Conservation (phyloP, 2,797 vertebrate genomes). For the Spinus olivaceus region DNA sequence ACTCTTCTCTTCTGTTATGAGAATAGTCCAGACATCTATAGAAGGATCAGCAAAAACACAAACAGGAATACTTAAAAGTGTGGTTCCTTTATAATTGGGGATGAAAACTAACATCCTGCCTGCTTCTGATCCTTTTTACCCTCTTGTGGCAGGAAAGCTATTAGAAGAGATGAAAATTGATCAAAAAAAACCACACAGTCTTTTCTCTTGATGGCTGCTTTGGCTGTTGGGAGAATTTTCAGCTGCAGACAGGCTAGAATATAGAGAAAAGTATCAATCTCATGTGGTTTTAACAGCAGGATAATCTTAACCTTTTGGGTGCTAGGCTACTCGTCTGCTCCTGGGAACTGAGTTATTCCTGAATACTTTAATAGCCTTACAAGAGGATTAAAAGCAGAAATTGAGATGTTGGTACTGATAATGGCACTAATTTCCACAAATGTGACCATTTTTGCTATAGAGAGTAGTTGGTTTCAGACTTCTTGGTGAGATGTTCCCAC, state of each 20-base stretch:
- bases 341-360: not conserved
- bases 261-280: not conserved
- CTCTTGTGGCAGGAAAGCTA: not conserved
- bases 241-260: not conserved
- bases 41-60: not conserved
- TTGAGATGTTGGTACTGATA: not conserved
- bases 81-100: not conserved
- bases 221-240: not conserved
- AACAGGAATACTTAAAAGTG: not conserved
- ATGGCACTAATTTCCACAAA: not conserved
- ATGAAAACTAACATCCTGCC: slow-evolving; percentile 8
- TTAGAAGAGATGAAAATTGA: slow-evolving; percentile 27
- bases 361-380: not conserved
- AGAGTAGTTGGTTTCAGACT: not conserved
- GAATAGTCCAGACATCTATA: not conserved
- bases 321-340: not conserved
- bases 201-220: not conserved
- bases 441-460: not conserved
- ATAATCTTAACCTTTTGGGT: not conserved
- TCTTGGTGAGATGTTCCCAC: not conserved
- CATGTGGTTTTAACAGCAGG: not conserved
- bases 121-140: not conserved
- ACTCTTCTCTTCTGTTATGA: not conserved
- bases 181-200: not conserved
- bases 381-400: slow-evolving; percentile 18